Evolutionary conservation across 2,797 vertebrate species (phyloP).

Genomic region (Pempheris klunzingeri): DNA sequence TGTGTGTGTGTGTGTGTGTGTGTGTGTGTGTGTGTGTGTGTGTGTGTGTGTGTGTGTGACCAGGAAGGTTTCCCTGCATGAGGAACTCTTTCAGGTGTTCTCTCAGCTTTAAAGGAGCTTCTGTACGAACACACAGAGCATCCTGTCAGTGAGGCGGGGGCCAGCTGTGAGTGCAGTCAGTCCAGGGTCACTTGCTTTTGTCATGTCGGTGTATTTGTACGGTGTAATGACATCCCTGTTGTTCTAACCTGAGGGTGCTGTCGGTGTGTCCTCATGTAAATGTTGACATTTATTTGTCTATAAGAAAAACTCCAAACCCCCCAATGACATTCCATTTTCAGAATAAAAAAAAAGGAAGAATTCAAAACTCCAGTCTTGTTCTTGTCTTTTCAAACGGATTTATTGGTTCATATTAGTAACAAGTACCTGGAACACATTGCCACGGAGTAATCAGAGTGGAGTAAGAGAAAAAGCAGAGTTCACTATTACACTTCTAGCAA

Average conservation of each 20-base stretch:
- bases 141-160: too few relatives aligned
- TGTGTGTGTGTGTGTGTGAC: too few relatives aligned
- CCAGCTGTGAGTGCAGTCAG: too few relatives aligned
- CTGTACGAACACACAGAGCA: too few relatives aligned
- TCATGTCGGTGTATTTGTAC: neutral
- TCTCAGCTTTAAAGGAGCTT: too few relatives aligned
- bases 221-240: neutral
- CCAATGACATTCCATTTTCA: slow-evolving; percentile 49
- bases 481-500: slow-evolving; percentile 52
- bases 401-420: slow-evolving; percentile 66
- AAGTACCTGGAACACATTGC: slow-evolving; percentile 49
- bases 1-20: too few relatives aligned
- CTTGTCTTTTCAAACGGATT: slow-evolving; percentile 64
- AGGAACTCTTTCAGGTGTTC: neutral
- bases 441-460: slow-evolving; percentile 36
- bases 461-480: slow-evolving; percentile 53
- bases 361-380: slow-evolving; percentile 7
- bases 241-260: neutral
- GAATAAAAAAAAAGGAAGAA: slow-evolving; percentile 43
- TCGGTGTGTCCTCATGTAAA: neutral
- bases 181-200: too few relatives aligned
- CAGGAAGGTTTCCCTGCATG: neutral
- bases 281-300: neutral
- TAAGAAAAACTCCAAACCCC: neutral
- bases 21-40: too few relatives aligned